Evolutionary conservation across 2,113 vertebrate species (phyloP), one percentile per base, ranked within the genome.

Genomic region (Acinonyx jubatus): DNA sequence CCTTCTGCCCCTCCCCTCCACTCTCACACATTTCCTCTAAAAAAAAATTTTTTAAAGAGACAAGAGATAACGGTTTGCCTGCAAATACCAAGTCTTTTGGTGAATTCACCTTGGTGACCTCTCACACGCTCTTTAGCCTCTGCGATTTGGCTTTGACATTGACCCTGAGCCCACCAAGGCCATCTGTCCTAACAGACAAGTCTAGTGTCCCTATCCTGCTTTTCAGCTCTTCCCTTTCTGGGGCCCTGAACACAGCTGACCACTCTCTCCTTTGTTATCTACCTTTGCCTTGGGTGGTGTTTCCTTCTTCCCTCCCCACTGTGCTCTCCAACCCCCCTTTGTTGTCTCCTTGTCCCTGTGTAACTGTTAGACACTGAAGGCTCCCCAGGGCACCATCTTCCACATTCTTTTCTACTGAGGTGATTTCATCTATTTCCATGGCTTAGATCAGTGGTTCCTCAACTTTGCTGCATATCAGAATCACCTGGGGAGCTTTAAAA

Each of bases 131-230:
- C 8, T 33, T 38, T 55, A 81, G 27, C 36, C 5, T 23, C 18
- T 27, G 16, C n/a, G 41, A 1, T 45, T 29, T 48, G 71, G 23
- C 45, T 50, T 82, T 79, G 36, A 41, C 7, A 3, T 11, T 15
- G 29, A 68, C 41, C 38, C 11, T 45, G 29, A 95, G 55, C 31
- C 38, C 65, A 19, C 8, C 33, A 19, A 36, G 21, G 11, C 61
- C 61, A 38, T 45, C 31, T 50, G 25, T 79, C 81, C 83, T 25
- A 25, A 27, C 16, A 41, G 45, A 38, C 19, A 80, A n/a, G 52
- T 14, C 4, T 27, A 36, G 0, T 1, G 38, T 0, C 16, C 0
- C 1, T 11, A 36, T 52, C 36, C 41, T 25, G 19, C 31, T 18
- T 18, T 11, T 8, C 9, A 14, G 65, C 69, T 52, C 23, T 41